These are phyloP conservation scores for Julus scandinavius DNA, from an alignment of 2,888 invertebrate genomes.

Conservation along the genomic window DNA sequence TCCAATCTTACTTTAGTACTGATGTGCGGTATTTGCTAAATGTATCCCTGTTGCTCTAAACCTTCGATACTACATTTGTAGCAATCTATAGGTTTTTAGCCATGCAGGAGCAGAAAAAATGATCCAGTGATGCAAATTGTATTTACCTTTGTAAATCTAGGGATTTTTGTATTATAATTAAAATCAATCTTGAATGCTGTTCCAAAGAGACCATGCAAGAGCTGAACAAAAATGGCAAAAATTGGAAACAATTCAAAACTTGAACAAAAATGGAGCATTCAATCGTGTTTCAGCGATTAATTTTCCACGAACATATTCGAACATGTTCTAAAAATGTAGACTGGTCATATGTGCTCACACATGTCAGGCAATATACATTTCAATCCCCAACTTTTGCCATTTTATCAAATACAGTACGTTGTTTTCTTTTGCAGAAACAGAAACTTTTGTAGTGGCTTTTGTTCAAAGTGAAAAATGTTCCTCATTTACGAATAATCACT, in stretches of 20 bases:
- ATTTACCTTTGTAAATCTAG: background rate
- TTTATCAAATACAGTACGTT: background rate
- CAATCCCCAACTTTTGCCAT: constrained; percentile 29
- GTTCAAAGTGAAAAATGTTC: background rate
- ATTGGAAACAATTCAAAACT: background rate
- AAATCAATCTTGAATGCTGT: constrained; percentile 23
- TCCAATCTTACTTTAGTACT: constrained; percentile 16
- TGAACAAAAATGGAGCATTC: no score
- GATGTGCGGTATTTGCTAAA: constrained; percentile 20
- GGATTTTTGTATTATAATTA: background rate
- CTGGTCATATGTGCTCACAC: background rate
- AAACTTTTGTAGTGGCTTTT: background rate
- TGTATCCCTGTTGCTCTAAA: no score
- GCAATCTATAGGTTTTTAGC: no score
- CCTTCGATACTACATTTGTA: no score
- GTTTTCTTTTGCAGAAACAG: background rate
- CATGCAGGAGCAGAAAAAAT: no score
- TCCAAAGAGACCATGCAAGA: background rate
- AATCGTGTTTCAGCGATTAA: background rate
- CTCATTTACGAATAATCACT: background rate
- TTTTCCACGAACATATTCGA: background rate
- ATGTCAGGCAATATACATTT: background rate
- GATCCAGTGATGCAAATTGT: background rate
- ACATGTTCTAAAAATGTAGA: no score
- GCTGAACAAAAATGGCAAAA: background rate